These are phyloP conservation scores for Strigamia maritima DNA, from an alignment of 2,888 invertebrate genomes.

Conservation along the genomic window DNA sequence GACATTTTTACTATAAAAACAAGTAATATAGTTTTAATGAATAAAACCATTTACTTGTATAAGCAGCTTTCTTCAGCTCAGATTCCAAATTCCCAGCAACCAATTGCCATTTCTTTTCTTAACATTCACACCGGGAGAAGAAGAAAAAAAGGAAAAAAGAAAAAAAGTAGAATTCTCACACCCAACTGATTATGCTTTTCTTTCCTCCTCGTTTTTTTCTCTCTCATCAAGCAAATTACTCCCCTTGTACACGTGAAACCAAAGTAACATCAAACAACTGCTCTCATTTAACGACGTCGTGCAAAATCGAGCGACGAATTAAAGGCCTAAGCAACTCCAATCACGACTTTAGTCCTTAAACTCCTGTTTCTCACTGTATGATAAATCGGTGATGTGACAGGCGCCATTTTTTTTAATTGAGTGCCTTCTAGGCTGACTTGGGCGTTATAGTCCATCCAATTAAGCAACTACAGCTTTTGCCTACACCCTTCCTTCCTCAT, in stretches of 20 bases:
- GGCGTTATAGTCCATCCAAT: constrained; percentile 26
- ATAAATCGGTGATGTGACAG: constrained; percentile 1
- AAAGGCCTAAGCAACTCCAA: constrained; percentile 15
- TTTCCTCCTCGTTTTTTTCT: background rate
- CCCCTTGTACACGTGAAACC: background rate
- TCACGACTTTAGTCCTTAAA: constrained; percentile 21
- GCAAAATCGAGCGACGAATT: constrained; percentile 21
- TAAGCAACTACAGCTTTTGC: background rate
- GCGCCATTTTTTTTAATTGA: constrained; percentile 17
- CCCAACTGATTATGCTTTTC: constrained; percentile 4
- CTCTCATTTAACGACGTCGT: background rate
- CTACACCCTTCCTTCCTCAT: constrained; percentile 5
- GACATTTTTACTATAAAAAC: too few species aligned
- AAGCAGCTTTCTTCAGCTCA: too few species aligned
- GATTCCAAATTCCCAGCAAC: background rate
- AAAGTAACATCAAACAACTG: constrained; percentile 4
- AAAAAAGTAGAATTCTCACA: background rate
- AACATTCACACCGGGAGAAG: background rate
- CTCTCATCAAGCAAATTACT: constrained; percentile 22
- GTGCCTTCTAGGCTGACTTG: constrained; percentile 2
- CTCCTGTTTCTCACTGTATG: background rate
- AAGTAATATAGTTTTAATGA: too few species aligned
- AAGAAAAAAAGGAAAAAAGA: background rate
- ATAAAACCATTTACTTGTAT: too few species aligned
- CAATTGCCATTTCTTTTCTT: background rate